A percentile compares a stretch with the other conserved stretches of the same genome.
These are phyloP conservation scores for Pollenia amentaria DNA, from an alignment of 2,888 invertebrate species.

Conservation along the genomic window DNA sequence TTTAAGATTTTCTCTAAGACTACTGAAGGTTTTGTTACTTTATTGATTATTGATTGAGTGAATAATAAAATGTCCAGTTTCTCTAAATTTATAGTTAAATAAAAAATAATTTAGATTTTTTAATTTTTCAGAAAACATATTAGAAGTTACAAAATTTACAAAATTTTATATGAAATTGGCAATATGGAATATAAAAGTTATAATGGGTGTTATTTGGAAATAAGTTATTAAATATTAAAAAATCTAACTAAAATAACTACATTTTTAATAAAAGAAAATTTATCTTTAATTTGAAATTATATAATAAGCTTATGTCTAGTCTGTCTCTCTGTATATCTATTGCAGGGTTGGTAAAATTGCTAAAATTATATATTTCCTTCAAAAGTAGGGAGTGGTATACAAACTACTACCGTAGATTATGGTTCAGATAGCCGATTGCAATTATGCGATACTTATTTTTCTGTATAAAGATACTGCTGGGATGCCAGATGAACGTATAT, in stretches of 20 bases:
- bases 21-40: conserved; percentile 37
- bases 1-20: not conserved
- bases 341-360: too few relatives aligned
- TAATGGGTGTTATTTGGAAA: conserved; percentile 55
- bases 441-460: too few relatives aligned
- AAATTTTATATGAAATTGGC: conserved; percentile 10
- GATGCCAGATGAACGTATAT: too few relatives aligned
- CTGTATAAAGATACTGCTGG: too few relatives aligned
- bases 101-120: conserved; percentile 27
- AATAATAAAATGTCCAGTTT: not conserved
- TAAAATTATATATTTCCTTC: too few relatives aligned
- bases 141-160: not conserved
- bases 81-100: conserved; percentile 22
- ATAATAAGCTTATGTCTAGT: not conserved
- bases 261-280: conserved; percentile 31
- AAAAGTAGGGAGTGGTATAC: too few relatives aligned
- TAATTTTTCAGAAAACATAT: not conserved
- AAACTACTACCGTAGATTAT: too few relatives aligned
- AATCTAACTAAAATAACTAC: conserved; percentile 12
- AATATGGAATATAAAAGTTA: conserved; percentile 41
- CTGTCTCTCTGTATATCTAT: conserved; percentile 1
- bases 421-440: too few relatives aligned
- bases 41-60: conserved; percentile 55
- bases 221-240: conserved; percentile 31
- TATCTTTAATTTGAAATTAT: conserved; percentile 61